phyloP scores from a whole-genome alignment of 2,888 invertebrate genomes.

The Leptopilina myrica region DNA sequence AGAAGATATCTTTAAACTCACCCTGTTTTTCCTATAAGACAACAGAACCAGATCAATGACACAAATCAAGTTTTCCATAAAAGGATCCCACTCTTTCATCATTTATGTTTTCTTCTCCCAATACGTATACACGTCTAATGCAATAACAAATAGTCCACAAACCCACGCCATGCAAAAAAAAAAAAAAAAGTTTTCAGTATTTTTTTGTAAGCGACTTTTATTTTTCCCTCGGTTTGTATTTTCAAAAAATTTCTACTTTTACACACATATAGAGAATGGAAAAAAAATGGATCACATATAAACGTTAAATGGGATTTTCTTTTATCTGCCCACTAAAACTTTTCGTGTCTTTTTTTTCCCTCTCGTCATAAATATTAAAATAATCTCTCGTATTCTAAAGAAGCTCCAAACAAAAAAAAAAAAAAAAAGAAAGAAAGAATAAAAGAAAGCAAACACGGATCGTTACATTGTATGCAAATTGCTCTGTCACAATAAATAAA shows the following conservation, averaged over 20 bases:
- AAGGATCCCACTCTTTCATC: constrained; percentile 28
- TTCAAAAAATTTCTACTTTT: not conserved
- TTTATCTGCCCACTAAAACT: constrained; percentile 1
- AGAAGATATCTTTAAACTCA: constrained; percentile 18
- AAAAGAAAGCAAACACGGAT: not conserved
- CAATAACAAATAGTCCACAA: constrained; percentile 9
- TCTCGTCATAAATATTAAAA: constrained; percentile 8
- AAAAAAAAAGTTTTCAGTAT: not conserved
- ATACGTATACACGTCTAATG: not conserved
- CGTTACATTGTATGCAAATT: constrained; percentile 17
- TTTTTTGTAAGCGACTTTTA: not conserved
- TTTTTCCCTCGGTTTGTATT: not conserved
- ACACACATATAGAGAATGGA: not conserved
- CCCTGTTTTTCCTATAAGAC: constrained; percentile 26
- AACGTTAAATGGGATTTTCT: not conserved
- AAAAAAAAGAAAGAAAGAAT: not conserved
- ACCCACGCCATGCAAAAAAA: not conserved
- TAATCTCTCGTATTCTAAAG: not conserved
- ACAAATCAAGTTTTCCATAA: constrained; percentile 37
- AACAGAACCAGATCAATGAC: constrained; percentile 28
- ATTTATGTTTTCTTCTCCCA: not conserved
- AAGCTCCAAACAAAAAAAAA: not conserved
- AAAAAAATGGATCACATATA: not conserved
- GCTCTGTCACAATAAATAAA: constrained; percentile 8
- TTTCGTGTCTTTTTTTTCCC: not conserved